Evolutionary conservation across 1,140 invertebrate species (phyloP), one percentile per base, ranked within the genome.

Genomic region (Diprion similis): DNA sequence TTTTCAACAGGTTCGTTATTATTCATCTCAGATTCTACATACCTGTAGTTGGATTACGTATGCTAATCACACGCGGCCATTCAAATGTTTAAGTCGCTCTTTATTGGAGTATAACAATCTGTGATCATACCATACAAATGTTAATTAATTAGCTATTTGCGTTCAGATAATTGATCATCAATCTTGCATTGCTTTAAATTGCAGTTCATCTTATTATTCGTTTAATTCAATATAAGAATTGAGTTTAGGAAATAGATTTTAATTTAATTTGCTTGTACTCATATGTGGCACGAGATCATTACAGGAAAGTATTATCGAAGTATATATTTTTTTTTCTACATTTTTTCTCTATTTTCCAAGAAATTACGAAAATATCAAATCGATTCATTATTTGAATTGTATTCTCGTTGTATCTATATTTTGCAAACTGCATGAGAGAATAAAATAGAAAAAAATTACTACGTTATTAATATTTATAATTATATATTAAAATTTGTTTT

Each of bases 81-180:
- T 68, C 66, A 68, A 68, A 19, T 68, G 66, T 68, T 19, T 17
- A 68, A 19, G 19, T 19, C 18, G 18, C 66, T 19, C 18, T 68
- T 19, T 68, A 68, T 11, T 68, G 19, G 11, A 13, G 51, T 18
- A 19, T 45, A 45, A 64, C 66, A 15, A 68, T 68, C 37, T 68
- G n/a, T 17, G 66, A 68, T 68, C 13, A 11, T 68, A 68, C 11
- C 66, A 68, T 68, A 68, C 66, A 19, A 45, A 68, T 68, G 15
- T 18, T 13, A 45, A 7, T 17, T 45, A 68, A 68, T 68, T 68
- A 68, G 66, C 13, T 19, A 45, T 68, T 68, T 68, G 18, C 18
- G 13, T 68, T 19, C 18, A 18, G 19, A 15, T 68, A 68, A 68
- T 68, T 68, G 66, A 19, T 68, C 66, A 18, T 68, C 37, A 19